Evolutionary conservation across 2,888 invertebrate species (phyloP), one percentile per base, ranked within the genome.

Genomic region (Physocephala rufipes): DNA sequence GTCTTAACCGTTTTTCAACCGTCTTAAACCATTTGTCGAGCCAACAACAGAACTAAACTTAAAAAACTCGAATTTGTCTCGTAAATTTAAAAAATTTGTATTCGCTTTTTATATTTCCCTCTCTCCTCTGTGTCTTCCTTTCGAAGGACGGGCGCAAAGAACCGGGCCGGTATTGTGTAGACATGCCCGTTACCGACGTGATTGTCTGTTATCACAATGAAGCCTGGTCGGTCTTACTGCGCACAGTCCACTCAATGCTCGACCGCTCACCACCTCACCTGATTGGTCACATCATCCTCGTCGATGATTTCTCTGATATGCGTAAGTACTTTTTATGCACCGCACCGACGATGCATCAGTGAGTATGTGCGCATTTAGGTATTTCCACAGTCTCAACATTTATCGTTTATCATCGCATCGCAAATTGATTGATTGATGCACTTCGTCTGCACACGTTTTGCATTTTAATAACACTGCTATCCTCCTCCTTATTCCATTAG

Each of bases 151-250:
- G 95, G 93, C 95, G 95, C 84, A 95, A 94, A 86, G 90, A 91
- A 76, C 89, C 93, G 0, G 90, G 89, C 15, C 89, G 91, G 59
- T 93, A 93, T 83, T 81, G 88, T 72, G 87, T 89, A 66, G 88
- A 92, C 76, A 89, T 97, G 68, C 96, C 96, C 0, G 89, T 92
- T 71, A 97, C 97, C 0, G 92, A 96, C 62, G 96, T 97, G 26
- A 93, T 97, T 74, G 94, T 97, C 81, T 97, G 97, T 85, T 97
- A 97, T 88, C 99, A 99, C 88, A 99, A 99, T 87, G 99, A 99
- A 87, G 99, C 99, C 1, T 99, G 99, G 98, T 96, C 97, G 0
- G 97, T 98, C 16, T 89, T 99, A 30, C 87, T 99, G 72, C 89
- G 99, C 67, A 98, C 99, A 0, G 97, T 99, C 1, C 97, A 98